phyloP scores from a whole-genome alignment of 2,888 invertebrate species.

The Cerastis rubricosa region DNA sequence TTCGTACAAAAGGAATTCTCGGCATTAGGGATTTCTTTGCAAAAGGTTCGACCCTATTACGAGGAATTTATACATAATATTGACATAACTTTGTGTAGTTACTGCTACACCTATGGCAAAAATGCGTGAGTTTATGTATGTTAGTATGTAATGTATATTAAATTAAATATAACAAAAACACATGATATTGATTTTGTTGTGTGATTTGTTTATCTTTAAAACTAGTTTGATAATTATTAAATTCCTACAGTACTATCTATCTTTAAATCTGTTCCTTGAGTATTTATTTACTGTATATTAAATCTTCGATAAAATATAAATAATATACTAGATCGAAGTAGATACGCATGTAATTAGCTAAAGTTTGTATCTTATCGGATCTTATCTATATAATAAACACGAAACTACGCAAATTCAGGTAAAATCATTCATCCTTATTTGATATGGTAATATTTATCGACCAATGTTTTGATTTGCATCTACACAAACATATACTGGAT shows the following conservation, averaged over 20 bases:
- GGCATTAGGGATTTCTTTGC: too few relatives aligned
- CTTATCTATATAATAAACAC: not conserved
- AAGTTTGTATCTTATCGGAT: constrained; percentile 12
- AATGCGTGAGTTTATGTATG: too few relatives aligned
- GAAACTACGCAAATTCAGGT: constrained; percentile 4
- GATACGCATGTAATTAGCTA: constrained; percentile 2
- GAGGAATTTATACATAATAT: too few relatives aligned
- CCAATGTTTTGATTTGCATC: constrained; percentile 7
- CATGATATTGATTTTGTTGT: not conserved
- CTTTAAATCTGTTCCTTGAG: constrained; percentile 4
- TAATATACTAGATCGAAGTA: not conserved
- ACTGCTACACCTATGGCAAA: too few relatives aligned
- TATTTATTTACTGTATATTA: not conserved
- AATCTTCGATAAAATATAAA: not conserved
- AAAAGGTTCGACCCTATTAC: too few relatives aligned
- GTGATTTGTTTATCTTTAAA: not conserved
- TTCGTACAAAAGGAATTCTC: not conserved
- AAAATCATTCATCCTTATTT: not conserved
- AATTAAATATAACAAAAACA: not conserved
- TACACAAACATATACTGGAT: not conserved
- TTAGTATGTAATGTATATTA: too few relatives aligned
- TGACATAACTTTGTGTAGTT: too few relatives aligned
- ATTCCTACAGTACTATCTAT: constrained; percentile 4
- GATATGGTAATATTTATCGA: not conserved
- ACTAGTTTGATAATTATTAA: not conserved